phyloP scores from a whole-genome alignment of 2,113 vertebrate genomes.

The Malaclemys terrapin region DNA sequence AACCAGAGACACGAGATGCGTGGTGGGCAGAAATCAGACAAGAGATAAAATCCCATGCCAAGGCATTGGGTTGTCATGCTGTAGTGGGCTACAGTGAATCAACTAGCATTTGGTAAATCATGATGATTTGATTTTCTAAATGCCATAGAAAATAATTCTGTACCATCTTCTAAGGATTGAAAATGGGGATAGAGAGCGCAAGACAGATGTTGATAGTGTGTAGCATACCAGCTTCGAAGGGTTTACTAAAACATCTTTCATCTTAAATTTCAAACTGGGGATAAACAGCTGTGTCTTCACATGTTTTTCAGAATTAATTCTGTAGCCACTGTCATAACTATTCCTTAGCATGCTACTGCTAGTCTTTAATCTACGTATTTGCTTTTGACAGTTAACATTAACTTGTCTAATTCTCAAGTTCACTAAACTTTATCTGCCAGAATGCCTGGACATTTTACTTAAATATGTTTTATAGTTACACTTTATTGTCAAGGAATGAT shows the following conservation, averaged over 20 bases:
- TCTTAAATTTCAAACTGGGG: neutral
- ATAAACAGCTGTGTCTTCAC: neutral
- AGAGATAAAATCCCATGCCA: constrained; percentile 99
- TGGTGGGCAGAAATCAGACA: constrained; percentile 99
- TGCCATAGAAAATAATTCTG: neutral
- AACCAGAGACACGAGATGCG: constrained; percentile 97
- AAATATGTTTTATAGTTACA: neutral
- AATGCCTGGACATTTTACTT: neutral
- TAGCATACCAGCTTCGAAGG: neutral
- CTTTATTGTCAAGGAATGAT: neutral
- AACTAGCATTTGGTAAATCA: constrained; percentile 97
- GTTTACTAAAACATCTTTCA: neutral
- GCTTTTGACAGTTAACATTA: neutral
- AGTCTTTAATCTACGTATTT: neutral
- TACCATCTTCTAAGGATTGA: neutral
- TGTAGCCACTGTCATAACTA: neutral
- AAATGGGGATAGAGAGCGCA: neutral
- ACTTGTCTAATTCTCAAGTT: neutral
- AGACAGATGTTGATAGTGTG: neutral
- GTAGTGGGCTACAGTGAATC: constrained; percentile 98
- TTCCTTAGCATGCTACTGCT: neutral
- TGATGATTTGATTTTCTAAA: constrained; percentile 62
- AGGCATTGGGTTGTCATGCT: constrained; percentile 97
- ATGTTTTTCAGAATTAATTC: neutral
- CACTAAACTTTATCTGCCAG: neutral